Evolutionary conservation across 2,113 vertebrate genomes (phyloP).

Genomic region (Corythornis madagascariensis): DNA sequence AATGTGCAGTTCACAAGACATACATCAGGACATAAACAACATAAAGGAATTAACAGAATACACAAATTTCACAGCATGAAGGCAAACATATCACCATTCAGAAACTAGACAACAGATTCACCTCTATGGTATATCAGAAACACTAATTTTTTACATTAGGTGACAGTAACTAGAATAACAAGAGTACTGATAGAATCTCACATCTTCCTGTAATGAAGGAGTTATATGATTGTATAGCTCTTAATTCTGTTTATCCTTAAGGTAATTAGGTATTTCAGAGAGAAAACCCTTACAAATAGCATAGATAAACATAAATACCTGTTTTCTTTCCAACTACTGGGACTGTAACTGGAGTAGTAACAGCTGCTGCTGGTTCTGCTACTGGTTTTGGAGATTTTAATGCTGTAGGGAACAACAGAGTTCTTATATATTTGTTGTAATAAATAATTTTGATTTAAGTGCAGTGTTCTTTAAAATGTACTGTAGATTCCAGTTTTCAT

Average conservation of each 20-base stretch:
- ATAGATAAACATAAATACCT: constrained; percentile 79
- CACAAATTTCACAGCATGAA: neutral
- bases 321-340: constrained; percentile 91
- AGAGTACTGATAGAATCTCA: neutral
- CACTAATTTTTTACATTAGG: neutral
- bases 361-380: constrained; percentile 74
- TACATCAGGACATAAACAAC: neutral
- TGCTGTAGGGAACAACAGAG: constrained; percentile 54
- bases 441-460: neutral
- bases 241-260: neutral
- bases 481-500: neutral
- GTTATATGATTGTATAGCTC: neutral
- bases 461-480: neutral
- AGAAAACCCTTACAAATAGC: neutral
- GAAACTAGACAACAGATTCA: neutral
- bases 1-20: neutral
- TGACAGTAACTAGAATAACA: neutral
- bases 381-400: constrained; percentile 73
- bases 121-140: neutral
- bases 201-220: neutral
- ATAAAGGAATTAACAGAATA: neutral
- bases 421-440: neutral
- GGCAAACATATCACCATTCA: neutral
- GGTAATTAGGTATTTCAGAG: neutral
- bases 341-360: constrained; percentile 79